Conservation (phyloP, 2,113 vertebrate species). For the Grus americana region DNA sequence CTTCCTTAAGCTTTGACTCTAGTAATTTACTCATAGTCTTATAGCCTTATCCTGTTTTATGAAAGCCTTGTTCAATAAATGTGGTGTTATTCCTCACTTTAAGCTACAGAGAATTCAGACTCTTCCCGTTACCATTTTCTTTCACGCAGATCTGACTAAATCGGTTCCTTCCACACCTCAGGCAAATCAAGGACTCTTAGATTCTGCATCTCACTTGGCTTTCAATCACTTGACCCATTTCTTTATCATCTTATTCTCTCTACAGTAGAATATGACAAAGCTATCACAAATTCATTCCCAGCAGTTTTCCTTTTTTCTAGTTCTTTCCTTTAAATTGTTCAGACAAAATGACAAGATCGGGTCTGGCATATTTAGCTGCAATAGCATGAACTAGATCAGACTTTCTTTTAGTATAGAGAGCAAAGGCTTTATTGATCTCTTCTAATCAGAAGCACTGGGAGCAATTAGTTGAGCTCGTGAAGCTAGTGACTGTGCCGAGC, state of each 20-base stretch:
- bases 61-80: not conserved
- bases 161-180: slow-evolving; percentile 23
- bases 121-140: not conserved
- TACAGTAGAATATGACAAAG: not conserved
- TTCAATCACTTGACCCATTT: slow-evolving; percentile 40
- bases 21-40: not conserved
- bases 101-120: not conserved
- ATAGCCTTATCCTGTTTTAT: not conserved
- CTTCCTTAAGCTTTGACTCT: not conserved
- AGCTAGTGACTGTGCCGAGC: not conserved
- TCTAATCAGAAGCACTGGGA: slow-evolving; percentile 42
- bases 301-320: not conserved
- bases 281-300: slow-evolving; percentile 9
- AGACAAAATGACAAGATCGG: slow-evolving; percentile 10
- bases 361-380: not conserved
- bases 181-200: not conserved
- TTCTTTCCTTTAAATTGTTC: not conserved
- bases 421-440: slow-evolving; percentile 42
- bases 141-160: not conserved
- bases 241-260: slow-evolving; percentile 12
- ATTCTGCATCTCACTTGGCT: slow-evolving; percentile 1
- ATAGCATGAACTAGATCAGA: not conserved
- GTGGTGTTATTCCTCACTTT: not conserved
- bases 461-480: slow-evolving; percentile 25
- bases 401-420: not conserved